phyloP scores from a whole-genome alignment of 2,888 invertebrate genomes.

The Ophion slaviceki region DNA sequence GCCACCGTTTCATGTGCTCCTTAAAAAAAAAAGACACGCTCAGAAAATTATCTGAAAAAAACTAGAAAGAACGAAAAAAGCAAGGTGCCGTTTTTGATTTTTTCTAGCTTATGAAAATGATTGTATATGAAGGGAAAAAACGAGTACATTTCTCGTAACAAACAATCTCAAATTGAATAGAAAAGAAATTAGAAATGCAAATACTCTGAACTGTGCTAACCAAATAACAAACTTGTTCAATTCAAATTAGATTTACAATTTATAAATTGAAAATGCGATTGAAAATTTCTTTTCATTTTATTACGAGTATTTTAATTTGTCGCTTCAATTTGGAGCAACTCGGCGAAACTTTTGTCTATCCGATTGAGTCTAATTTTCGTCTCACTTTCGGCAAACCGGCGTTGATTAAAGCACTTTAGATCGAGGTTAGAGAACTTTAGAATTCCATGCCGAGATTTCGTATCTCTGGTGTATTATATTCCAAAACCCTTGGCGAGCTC shows the following conservation, averaged over 20 bases:
- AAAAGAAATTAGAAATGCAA: background rate
- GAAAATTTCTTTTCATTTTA: no score
- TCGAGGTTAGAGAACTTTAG: constrained; percentile 28
- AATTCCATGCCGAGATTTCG: constrained; percentile 32
- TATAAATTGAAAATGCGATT: no score
- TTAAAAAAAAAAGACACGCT: background rate
- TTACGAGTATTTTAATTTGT: background rate
- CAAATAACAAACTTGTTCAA: no score
- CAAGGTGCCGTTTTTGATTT: background rate
- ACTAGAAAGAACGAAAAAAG: background rate
- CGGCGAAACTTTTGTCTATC: constrained; percentile 20
- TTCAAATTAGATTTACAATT: no score
- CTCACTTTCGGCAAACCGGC: constrained; percentile 31
- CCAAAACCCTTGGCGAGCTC: constrained; percentile 22
- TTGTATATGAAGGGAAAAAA: background rate
- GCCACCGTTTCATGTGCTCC: background rate
- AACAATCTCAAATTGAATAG: background rate
- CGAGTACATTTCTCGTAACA: background rate
- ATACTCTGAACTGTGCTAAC: background rate
- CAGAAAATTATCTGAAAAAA: background rate
- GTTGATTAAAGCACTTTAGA: constrained; percentile 30
- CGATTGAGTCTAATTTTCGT: constrained; percentile 24
- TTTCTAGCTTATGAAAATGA: background rate
- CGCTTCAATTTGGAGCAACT: background rate
- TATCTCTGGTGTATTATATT: constrained; percentile 30